Conservation (phyloP, 2,113 vertebrate genomes). For the Galbula dea region DNA sequence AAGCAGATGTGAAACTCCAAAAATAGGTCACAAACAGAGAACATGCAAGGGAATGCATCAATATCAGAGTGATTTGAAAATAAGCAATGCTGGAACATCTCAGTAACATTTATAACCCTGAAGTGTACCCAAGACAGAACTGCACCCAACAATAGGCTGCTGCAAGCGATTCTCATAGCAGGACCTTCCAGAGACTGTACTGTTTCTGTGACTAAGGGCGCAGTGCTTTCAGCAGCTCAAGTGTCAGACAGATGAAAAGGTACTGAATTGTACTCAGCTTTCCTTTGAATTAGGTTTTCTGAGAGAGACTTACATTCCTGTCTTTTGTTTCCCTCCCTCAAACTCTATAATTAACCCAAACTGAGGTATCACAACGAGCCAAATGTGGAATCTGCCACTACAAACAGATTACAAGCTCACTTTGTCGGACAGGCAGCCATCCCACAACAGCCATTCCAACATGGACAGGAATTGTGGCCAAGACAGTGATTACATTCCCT, state of each 20-base stretch:
- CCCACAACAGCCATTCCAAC: background rate
- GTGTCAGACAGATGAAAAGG: background rate
- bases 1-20: slow-evolving; percentile 61
- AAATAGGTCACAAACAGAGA: slow-evolving; percentile 51
- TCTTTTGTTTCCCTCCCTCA: background rate
- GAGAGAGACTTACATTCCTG: background rate
- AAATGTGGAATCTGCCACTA: background rate
- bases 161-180: fast-evolving
- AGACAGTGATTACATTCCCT: background rate
- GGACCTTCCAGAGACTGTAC: background rate
- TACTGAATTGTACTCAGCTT: background rate
- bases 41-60: slow-evolving; percentile 37
- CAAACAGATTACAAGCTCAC: background rate
- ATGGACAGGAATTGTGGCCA: background rate
- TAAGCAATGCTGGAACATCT: background rate
- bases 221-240: background rate
- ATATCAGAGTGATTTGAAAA: slow-evolving; percentile 29
- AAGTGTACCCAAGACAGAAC: background rate
- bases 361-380: background rate
- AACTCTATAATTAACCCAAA: background rate
- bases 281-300: background rate
- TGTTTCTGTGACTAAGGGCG: background rate
- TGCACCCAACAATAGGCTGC: background rate
- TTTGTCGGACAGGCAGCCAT: background rate
- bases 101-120: background rate